These are phyloP conservation scores for Callospermophilus lateralis DNA, from an alignment of 2,113 vertebrate species.

Conservation along the genomic window DNA sequence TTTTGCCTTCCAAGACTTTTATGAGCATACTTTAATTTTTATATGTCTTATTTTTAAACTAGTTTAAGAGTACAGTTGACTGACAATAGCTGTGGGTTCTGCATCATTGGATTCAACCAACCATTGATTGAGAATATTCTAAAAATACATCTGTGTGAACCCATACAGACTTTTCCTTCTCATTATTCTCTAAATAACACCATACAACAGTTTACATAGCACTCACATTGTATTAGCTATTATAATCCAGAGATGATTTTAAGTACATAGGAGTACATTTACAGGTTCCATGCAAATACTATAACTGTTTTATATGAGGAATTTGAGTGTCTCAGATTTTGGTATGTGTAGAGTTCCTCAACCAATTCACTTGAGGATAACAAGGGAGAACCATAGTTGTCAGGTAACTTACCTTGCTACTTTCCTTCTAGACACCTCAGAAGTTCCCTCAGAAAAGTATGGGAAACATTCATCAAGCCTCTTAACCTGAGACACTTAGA, in stretches of 20 bases:
- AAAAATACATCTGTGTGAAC: not conserved
- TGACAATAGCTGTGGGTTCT: not conserved
- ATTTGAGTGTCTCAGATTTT: not conserved
- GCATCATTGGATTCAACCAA: not conserved
- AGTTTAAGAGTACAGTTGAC: slow-evolving; percentile 62
- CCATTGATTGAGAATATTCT: not conserved
- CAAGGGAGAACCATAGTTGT: slow-evolving; percentile 13
- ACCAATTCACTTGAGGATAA: not conserved
- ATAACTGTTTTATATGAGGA: not conserved
- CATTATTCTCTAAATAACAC: not conserved
- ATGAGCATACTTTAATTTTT: slow-evolving; percentile 72
- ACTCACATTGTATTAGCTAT: not conserved
- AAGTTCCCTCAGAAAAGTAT: slow-evolving; percentile 76
- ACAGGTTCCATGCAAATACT: not conserved
- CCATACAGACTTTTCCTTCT: not conserved
- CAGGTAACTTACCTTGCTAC: slow-evolving; percentile 76
- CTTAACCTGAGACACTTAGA: slow-evolving; percentile 70
- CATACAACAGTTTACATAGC: not conserved
- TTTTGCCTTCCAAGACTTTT: slow-evolving; percentile 81
- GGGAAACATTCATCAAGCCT: slow-evolving; percentile 71
- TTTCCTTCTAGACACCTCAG: not conserved
- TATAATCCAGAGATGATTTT: not conserved
- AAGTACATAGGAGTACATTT: not conserved
- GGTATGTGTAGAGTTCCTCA: not conserved
- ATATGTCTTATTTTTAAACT: slow-evolving; percentile 72